phyloP scores from a whole-genome alignment of 2,797 vertebrate species.

The Lophura swinhoii region DNA sequence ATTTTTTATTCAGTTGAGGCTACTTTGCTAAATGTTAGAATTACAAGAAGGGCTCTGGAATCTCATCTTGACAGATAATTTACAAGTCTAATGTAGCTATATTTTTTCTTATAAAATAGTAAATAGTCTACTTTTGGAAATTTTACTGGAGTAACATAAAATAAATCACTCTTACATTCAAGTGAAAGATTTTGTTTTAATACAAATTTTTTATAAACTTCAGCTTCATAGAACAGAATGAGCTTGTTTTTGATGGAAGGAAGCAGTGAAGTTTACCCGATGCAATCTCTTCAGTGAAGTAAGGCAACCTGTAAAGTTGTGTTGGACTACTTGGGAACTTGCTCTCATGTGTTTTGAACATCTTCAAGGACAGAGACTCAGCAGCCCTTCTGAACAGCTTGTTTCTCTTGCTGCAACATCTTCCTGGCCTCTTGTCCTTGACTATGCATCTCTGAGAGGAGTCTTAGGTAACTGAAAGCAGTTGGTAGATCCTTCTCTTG shows the following conservation, averaged over 20 bases:
- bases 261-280: neutral
- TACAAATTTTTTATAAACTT: neutral
- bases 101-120: neutral
- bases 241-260: neutral
- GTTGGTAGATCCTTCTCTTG: neutral
- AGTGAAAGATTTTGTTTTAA: neutral
- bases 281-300: neutral
- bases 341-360: neutral
- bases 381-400: neutral
- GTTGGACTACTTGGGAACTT: neutral
- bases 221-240: neutral
- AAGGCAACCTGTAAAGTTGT: neutral
- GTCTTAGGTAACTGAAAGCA: neutral
- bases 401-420: neutral
- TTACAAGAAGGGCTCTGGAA: neutral
- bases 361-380: fast-evolving
- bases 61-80: neutral
- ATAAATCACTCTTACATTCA: neutral
- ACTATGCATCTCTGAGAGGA: neutral
- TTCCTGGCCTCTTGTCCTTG: neutral
- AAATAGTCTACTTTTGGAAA: neutral
- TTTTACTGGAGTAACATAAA: neutral
- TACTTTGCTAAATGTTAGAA: neutral
- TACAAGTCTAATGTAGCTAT: fast-evolving
- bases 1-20: neutral